A percentile compares a stretch with the other conserved stretches of the same genome.
These are phyloP conservation scores for Triplophysa dalaica DNA, from an alignment of 2,113 vertebrate species.

Conservation along the genomic window DNA sequence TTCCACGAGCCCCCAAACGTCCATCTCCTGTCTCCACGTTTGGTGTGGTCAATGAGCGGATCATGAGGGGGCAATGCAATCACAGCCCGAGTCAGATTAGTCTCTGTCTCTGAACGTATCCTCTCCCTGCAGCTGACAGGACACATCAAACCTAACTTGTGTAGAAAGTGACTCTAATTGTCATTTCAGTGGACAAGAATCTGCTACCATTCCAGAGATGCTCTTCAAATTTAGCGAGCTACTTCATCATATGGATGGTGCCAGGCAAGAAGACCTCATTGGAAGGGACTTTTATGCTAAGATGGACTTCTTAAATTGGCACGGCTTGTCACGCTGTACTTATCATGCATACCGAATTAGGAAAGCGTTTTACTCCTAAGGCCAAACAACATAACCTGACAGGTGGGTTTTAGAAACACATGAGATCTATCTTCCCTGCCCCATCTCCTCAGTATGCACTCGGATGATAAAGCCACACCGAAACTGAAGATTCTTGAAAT, in stretches of 20 bases:
- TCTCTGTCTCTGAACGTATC: slow-evolving; percentile 73
- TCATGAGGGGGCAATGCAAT: slow-evolving; percentile 73
- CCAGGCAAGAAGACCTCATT: slow-evolving; percentile 66
- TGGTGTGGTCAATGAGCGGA: slow-evolving; percentile 71
- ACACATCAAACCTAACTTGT: slow-evolving; percentile 75
- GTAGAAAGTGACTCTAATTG: slow-evolving; percentile 82
- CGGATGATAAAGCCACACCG: slow-evolving; percentile 65
- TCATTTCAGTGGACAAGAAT: slow-evolving; percentile 80
- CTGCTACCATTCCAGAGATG: slow-evolving; percentile 72
- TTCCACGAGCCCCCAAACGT: slow-evolving; percentile 39
- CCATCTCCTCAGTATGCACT: slow-evolving; percentile 60
- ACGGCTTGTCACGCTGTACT: slow-evolving; percentile 72
- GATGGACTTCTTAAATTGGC: slow-evolving; percentile 77
- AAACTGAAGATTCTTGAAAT: slow-evolving; percentile 63
- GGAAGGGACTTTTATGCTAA: slow-evolving; percentile 76
- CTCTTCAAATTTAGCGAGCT: slow-evolving; percentile 76
- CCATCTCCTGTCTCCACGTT: slow-evolving; percentile 54
- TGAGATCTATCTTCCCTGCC: slow-evolving; percentile 65
- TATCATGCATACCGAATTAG: slow-evolving; percentile 73
- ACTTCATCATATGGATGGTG: slow-evolving; percentile 79
- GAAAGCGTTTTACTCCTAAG: slow-evolving; percentile 67
- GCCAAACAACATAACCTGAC: slow-evolving; percentile 73
- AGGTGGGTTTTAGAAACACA: slow-evolving; percentile 68
- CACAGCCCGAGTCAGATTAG: slow-evolving; percentile 73
- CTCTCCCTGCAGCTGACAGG: slow-evolving; percentile 72